Evolutionary conservation across 2,888 invertebrate species (phyloP), one percentile per base, ranked within the genome.

Genomic region (Erpobdella octoculata): DNA sequence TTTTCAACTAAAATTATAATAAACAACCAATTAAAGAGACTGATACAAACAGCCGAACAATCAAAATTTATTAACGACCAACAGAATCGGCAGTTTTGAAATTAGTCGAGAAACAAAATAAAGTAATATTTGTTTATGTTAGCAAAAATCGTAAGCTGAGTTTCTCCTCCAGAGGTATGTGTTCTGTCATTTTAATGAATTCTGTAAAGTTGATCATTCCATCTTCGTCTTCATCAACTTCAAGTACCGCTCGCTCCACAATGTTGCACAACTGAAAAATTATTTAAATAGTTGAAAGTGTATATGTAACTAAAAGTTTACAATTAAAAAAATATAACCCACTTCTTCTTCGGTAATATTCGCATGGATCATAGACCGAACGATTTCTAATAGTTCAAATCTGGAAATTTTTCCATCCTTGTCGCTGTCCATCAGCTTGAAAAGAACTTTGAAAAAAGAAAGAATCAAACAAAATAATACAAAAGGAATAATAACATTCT

Each of bases 291-390:
- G n/a, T n/a, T n/a, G n/a, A n/a, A n/a, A n/a, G n/a, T n/a, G n/a
- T n/a, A n/a, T n/a, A n/a, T 41, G 46, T 41, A n/a, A 12, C 12
- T 41, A n/a, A 15, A n/a, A 15, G 46, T 41, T 15, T 41, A 41
- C 46, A 41, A 41, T 41, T 41, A 41, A 12, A 41, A 41, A 41
- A 15, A 41, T n/a, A 41, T 41, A n/a, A 61, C 72, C 0, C n/a
- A 90, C 90, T 89, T 91, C 80, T 91, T 86, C 86, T 67, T 85
- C 84, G 18, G 86, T 85, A 72, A 86, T 98, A 82, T 98, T 98
- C 1, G 94, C 94, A 66, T 98, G 97, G 74, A 98, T 97, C 98
- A 98, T 97, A 95, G 97, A 97, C 81, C 97, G 95, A 31, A 98
- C 85, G 78, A 98, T 96, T 46, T 94, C 93, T 69, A 98, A 84